Base-by-base conservation (phyloP, 2,113 vertebrate genomes). In the Strix uralensis region DNA sequence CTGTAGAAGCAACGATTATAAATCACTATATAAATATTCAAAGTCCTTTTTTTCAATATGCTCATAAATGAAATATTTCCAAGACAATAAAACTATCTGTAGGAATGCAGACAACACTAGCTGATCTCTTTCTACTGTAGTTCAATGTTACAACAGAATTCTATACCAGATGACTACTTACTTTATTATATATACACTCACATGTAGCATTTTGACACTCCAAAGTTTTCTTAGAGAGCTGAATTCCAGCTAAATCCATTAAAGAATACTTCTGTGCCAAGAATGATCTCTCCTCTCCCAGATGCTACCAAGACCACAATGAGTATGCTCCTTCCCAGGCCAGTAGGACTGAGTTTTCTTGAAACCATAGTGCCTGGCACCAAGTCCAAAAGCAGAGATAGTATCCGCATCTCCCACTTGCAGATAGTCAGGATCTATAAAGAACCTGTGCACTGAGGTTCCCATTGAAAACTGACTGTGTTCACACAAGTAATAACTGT, bases 1-100 rank as follows among this genome's bases (percentile, higher is more conserved):
- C 70, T 12, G 44, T 61, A 66, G 51, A 63, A 78, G 49, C 51
- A 77, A 77, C 32, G 62, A 62, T 66, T 94, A 88, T 63, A 91
- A 82, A 96, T 65, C n/a, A 82, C 59, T 54, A 77, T 20, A 63
- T 52, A 94, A 95, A 72, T 91, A 92, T 88, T 81, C 71, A 75
- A 74, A 75, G 40, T 67, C n/a, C 12, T 44, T 52, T 92, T 72
- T 79, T 87, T 32, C 42, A 89, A n/a, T 80, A 49, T 34, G 30
- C 34, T 87, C 19, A 46, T 49, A 95, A 89, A 94, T 73, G 11
- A 86, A 86, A 85, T 19, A 83, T 82, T 92, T 92, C 62, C n/a
- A 92, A 87, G 78, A 85, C 21, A 91, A 77, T 55, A 80, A 82
- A 90, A 44, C 20, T 67, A 34, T 69, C 57, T 79, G 40, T 57